Conservation (phyloP, 2,113 vertebrate genomes). For the Cricetomys ansorgei region DNA sequence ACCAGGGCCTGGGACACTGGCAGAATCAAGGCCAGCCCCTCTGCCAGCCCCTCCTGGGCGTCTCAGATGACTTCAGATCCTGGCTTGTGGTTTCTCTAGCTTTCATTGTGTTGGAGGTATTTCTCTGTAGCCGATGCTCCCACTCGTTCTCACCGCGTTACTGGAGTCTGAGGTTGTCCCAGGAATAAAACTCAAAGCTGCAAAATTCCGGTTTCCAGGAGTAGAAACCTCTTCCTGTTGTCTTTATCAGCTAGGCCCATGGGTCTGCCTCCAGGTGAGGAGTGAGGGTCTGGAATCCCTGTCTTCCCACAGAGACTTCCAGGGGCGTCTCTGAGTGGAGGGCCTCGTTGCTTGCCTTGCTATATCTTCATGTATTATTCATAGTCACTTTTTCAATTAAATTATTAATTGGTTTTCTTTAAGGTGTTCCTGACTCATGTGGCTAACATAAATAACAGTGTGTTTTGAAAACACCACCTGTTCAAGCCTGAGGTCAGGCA, state of each 20-base stretch:
- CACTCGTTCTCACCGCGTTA: neutral
- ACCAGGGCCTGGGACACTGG: neutral
- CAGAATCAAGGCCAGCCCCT: neutral
- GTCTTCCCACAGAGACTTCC: neutral
- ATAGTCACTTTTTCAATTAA: conserved; percentile 81
- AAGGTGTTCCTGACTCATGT: conserved; percentile 55
- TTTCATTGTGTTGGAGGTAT: conserved; percentile 69
- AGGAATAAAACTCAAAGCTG: conserved; percentile 74
- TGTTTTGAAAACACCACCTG: conserved; percentile 81
- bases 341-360: conserved; percentile 1
- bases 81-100: conserved; percentile 57
- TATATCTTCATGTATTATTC: conserved; percentile 76
- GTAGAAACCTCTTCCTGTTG: conserved; percentile 48
- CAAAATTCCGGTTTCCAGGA: neutral
- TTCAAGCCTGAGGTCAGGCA: conserved; percentile 65
- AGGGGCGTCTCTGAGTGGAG: neutral
- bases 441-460: conserved; percentile 74
- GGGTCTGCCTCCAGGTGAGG: conserved; percentile 9
- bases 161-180: conserved; percentile 59
- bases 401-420: conserved; percentile 81
- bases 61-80: neutral
- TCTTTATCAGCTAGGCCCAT: fast-evolving
- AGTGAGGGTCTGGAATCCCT: neutral
- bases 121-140: conserved; percentile 52
- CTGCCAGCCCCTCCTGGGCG: neutral